Conservation (phyloP, 2,888 invertebrate genomes). For the Eupithecia pulchellata region DNA sequence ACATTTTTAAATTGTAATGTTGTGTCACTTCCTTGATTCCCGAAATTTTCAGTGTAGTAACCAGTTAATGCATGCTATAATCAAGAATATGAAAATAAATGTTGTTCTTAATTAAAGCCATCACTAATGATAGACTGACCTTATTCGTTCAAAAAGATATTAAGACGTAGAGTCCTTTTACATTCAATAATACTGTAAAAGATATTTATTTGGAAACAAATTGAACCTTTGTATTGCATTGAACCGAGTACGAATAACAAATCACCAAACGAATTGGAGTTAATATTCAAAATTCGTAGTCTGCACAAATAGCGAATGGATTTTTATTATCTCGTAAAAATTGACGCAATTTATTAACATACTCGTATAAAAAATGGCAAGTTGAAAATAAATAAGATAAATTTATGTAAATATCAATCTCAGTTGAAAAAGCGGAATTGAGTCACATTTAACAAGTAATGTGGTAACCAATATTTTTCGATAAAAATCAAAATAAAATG, state of each 20-base stretch:
- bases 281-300: slow-evolving; percentile 29
- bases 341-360: slow-evolving; percentile 30
- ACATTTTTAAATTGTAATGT: too few species aligned
- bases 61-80: not conserved
- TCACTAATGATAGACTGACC: not conserved
- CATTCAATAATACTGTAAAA: not conserved
- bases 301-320: slow-evolving; percentile 26
- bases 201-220: not conserved
- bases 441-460: too few species aligned
- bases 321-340: slow-evolving; percentile 34
- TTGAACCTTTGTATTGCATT: slow-evolving; percentile 12
- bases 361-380: slow-evolving; percentile 21
- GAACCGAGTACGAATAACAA: slow-evolving; percentile 18
- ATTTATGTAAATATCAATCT: too few species aligned
- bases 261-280: slow-evolving; percentile 20
- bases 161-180: not conserved
- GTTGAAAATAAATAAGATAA: not conserved
- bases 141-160: not conserved
- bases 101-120: not conserved
- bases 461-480: too few species aligned
- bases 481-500: too few species aligned
- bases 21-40: too few species aligned
- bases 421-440: too few species aligned
- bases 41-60: too few species aligned
- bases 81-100: not conserved